These are phyloP conservation scores for Pangasius krempfi DNA, from an alignment of 2,797 vertebrate genomes.

Conservation along the genomic window DNA sequence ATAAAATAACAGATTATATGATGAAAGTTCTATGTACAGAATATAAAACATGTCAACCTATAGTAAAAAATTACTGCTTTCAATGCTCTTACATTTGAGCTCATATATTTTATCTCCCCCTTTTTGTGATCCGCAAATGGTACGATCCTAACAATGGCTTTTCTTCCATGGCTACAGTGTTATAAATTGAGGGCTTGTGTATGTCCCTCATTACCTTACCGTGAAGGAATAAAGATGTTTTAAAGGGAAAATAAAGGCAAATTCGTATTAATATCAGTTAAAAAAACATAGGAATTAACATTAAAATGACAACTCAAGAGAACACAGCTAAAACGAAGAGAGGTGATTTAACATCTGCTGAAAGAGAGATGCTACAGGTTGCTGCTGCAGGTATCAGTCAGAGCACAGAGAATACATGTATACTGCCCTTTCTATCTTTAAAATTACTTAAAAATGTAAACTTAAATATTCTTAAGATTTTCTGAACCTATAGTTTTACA, in stretches of 20 bases:
- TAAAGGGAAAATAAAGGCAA: background rate
- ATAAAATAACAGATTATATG: background rate
- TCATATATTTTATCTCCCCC: background rate
- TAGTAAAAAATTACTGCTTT: background rate
- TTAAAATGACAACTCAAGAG: slow-evolving; percentile 15
- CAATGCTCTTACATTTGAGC: background rate
- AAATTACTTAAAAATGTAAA: background rate
- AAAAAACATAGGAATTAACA: background rate
- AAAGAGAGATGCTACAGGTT: slow-evolving; percentile 78
- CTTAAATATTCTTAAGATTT: background rate
- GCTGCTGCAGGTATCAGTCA: slow-evolving; percentile 76
- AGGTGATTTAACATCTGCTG: slow-evolving; percentile 77
- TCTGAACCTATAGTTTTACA: background rate
- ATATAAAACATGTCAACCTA: background rate
- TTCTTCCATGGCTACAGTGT: background rate
- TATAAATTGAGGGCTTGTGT: slow-evolving; percentile 34
- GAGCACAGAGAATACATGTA: too few species aligned
- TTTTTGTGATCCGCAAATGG: slow-evolving; percentile 2
- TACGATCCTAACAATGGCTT: slow-evolving; percentile 39
- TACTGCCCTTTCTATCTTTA: background rate
- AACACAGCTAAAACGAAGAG: slow-evolving; percentile 75
- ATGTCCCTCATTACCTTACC: background rate
- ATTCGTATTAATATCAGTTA: background rate
- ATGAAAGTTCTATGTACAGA: background rate
- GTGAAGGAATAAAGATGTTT: background rate